Evolutionary conservation across 2,888 invertebrate species (phyloP).

Genomic region (Scaeva pyrastri): DNA sequence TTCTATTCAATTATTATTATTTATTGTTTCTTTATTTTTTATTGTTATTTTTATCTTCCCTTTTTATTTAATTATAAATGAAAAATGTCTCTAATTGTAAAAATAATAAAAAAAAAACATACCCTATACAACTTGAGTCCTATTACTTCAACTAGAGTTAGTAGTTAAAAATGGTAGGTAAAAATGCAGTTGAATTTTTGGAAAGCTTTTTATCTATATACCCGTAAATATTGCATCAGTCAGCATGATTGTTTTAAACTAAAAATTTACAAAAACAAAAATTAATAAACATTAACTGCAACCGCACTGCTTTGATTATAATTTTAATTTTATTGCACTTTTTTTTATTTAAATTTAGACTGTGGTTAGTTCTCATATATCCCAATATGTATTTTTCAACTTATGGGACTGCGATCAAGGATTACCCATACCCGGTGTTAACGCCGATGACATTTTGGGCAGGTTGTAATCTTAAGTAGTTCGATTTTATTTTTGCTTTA

Average conservation of each 20-base stretch:
- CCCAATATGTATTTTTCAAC: slow-evolving; percentile 90
- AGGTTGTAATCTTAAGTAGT: slow-evolving; percentile 86
- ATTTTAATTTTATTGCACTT: slow-evolving; percentile 52
- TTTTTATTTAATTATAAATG: slow-evolving; percentile 9
- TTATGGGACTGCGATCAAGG: slow-evolving; percentile 94
- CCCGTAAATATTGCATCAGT: slow-evolving; percentile 1
- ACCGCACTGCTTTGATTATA: slow-evolving; percentile 42
- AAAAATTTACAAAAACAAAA: background rate
- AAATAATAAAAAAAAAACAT: slow-evolving; percentile 3
- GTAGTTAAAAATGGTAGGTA: slow-evolving; percentile 59
- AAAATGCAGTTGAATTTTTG: slow-evolving; percentile 57
- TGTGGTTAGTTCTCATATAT: slow-evolving; percentile 89
- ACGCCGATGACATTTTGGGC: slow-evolving; percentile 93
- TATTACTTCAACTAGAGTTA: slow-evolving; percentile 32
- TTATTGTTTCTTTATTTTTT: slow-evolving; percentile 35
- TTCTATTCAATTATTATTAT: background rate
- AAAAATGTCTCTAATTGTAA: slow-evolving; percentile 71
- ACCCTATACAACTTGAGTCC: slow-evolving; percentile 43
- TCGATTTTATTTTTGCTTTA: slow-evolving; percentile 60
- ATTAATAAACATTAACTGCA: slow-evolving; percentile 18
- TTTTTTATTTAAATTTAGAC: slow-evolving; percentile 85
- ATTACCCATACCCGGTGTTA: slow-evolving; percentile 90
- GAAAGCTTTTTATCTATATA: slow-evolving; percentile 30
- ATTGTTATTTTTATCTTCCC: slow-evolving; percentile 13
- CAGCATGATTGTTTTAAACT: slow-evolving; percentile 1